Evolutionary conservation across 1,140 invertebrate species (phyloP).

Genomic region (Elysia chlorotica): DNA sequence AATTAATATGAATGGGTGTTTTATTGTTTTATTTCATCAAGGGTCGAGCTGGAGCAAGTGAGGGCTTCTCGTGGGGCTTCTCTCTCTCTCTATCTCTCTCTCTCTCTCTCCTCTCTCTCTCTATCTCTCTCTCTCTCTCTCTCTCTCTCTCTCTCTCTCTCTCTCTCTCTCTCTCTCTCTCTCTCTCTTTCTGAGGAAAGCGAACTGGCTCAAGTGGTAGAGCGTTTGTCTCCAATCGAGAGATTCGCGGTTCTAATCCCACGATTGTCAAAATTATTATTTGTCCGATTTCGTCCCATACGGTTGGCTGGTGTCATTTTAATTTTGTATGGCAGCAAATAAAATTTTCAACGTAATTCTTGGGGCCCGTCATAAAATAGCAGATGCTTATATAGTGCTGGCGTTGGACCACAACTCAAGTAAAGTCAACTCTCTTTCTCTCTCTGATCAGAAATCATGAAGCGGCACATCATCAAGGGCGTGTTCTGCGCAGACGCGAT

Average conservation of each 20-base stretch:
- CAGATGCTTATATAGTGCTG: background rate
- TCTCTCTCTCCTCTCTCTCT: background rate
- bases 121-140: background rate
- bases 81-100: background rate
- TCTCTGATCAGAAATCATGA: constrained; percentile 30
- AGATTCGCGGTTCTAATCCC: background rate
- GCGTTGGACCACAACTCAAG: background rate
- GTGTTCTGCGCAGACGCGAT: constrained; percentile 41
- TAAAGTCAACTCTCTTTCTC: background rate
- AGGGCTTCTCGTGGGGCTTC: background rate
- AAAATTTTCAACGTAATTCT: background rate
- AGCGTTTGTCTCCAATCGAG: background rate
- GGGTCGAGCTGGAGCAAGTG: background rate
- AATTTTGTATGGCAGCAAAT: too few relatives aligned
- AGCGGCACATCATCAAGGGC: constrained; percentile 40
- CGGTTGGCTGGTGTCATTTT: too few relatives aligned
- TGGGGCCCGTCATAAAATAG: background rate
- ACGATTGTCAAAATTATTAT: background rate
- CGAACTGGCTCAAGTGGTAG: background rate
- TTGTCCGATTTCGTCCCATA: too few relatives aligned
- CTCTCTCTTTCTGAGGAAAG: background rate
- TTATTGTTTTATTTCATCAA: background rate
- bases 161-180: background rate
- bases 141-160: background rate
- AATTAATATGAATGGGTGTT: background rate